Conservation (phyloP, 2,888 invertebrate species). For the Lycophotia porphyrea region DNA sequence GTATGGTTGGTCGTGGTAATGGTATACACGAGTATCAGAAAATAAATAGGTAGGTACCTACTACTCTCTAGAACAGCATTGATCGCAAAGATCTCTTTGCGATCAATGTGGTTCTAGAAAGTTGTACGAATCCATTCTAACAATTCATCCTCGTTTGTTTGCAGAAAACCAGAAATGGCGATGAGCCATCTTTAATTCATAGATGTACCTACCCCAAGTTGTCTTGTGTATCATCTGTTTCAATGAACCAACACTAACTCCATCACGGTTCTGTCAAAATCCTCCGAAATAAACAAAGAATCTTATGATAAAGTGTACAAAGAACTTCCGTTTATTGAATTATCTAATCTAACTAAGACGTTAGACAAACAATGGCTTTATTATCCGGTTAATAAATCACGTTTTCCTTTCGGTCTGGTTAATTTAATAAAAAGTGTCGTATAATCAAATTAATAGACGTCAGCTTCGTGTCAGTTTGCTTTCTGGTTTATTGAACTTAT, state of each 20-base stretch:
- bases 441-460: slow-evolving; percentile 74
- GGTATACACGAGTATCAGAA: too few relatives aligned
- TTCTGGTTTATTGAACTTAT: background rate
- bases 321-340: slow-evolving; percentile 58
- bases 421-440: slow-evolving; percentile 74
- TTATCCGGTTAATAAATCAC: slow-evolving; percentile 73
- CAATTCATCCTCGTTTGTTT: background rate
- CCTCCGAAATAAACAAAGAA: slow-evolving; percentile 21
- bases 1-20: too few relatives aligned
- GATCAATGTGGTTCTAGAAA: too few relatives aligned
- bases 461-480: slow-evolving; percentile 53
- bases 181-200: background rate
- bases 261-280: slow-evolving; percentile 10
- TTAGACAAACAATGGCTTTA: slow-evolving; percentile 72
- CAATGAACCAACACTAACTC: background rate
- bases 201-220: background rate
- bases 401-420: slow-evolving; percentile 68
- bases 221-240: background rate
- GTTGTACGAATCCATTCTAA: too few relatives aligned
- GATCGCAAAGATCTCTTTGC: too few relatives aligned
- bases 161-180: background rate
- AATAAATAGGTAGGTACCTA: too few relatives aligned
- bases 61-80: too few relatives aligned
- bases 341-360: slow-evolving; percentile 52
- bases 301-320: slow-evolving; percentile 39